phyloP scores from a whole-genome alignment of 2,888 invertebrate species.

The Hedychridium roseum region DNA sequence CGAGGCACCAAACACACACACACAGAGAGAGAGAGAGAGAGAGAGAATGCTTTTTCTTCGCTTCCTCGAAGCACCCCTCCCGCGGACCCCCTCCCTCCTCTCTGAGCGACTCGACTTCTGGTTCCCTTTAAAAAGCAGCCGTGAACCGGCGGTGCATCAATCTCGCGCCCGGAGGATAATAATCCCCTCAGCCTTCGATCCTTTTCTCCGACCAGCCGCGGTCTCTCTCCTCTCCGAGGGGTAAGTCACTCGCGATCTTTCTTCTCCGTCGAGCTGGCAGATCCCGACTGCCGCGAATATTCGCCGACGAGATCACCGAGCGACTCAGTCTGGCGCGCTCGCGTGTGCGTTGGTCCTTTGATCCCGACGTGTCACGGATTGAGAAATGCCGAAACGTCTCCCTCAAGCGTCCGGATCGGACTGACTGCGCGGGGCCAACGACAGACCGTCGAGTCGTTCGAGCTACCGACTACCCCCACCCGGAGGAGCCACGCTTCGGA shows the following conservation, averaged over 20 bases:
- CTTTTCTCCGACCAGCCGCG: slow-evolving; percentile 11
- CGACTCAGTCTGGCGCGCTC: background rate
- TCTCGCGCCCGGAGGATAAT: too few species aligned
- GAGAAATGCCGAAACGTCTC: slow-evolving; percentile 42
- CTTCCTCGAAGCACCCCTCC: slow-evolving; percentile 31
- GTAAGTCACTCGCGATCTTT: too few species aligned
- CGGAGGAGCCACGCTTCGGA: slow-evolving; percentile 55
- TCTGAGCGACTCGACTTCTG: slow-evolving; percentile 6
- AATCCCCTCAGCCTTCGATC: slow-evolving; percentile 1
- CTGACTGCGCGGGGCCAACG: slow-evolving; percentile 51
- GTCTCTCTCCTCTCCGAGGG: slow-evolving; percentile 11
- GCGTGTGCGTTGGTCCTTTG: slow-evolving; percentile 1
- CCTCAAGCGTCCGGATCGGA: slow-evolving; percentile 61
- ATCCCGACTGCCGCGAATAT: background rate
- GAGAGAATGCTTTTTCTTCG: slow-evolving; percentile 34
- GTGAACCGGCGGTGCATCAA: too few species aligned
- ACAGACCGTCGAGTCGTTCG: slow-evolving; percentile 47
- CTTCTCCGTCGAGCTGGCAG: slow-evolving; percentile 9
- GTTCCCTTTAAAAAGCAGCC: too few species aligned
- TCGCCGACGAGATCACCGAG: background rate
- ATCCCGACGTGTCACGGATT: slow-evolving; percentile 26
- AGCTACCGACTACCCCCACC: slow-evolving; percentile 54
- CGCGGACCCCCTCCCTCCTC: slow-evolving; percentile 18
- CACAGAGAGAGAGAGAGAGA: slow-evolving; percentile 6
- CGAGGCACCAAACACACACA: slow-evolving; percentile 29